Percentiles rank a stretch among this genome's conserved stretches.
These are phyloP conservation scores for Pinna nobilis DNA, from an alignment of 1,140 invertebrate genomes.

Conservation along the genomic window DNA sequence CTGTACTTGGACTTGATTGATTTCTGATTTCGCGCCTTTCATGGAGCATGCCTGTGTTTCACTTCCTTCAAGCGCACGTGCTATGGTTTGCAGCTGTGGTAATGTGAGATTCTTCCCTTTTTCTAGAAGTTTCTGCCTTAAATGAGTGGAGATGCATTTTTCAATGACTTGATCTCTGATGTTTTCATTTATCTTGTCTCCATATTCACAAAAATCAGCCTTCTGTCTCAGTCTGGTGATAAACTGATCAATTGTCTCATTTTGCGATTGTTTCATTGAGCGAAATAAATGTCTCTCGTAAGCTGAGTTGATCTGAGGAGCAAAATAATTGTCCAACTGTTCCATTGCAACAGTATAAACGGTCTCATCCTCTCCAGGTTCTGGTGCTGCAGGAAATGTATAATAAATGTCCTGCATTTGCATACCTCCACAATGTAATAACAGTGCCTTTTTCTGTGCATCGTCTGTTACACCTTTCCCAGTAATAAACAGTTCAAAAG, in stretches of 20 bases:
- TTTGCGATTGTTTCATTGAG: conserved; percentile 1
- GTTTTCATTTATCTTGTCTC: conserved; percentile 4
- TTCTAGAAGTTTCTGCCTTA: conserved; percentile 20
- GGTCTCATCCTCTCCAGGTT: neutral
- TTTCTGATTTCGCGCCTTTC: neutral
- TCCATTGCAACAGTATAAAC: neutral
- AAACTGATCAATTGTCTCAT: conserved; percentile 36
- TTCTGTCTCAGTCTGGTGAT: conserved; percentile 30
- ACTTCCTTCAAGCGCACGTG: conserved; percentile 36
- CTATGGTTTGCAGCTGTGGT: neutral
- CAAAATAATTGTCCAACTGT: conserved; percentile 35
- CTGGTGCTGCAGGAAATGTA: neutral
- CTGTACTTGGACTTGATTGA: neutral
- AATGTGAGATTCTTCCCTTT: conserved; percentile 28
- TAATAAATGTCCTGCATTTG: neutral
- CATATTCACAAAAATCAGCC: conserved; percentile 29
- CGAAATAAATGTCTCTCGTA: conserved; percentile 36
- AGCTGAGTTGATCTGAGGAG: conserved; percentile 20
- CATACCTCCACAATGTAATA: too few species aligned
- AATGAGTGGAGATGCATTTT: conserved; percentile 16
- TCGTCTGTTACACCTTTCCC: neutral
- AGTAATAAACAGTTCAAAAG: neutral
- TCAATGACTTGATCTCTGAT: conserved; percentile 38
- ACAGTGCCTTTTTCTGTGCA: neutral
- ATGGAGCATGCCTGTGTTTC: conserved; percentile 81